A percentile compares a stretch with the other conserved stretches of the same genome.
These are phyloP conservation scores for Diuraphis noxia DNA, from an alignment of 1,140 invertebrate species.

Conservation along the genomic window DNA sequence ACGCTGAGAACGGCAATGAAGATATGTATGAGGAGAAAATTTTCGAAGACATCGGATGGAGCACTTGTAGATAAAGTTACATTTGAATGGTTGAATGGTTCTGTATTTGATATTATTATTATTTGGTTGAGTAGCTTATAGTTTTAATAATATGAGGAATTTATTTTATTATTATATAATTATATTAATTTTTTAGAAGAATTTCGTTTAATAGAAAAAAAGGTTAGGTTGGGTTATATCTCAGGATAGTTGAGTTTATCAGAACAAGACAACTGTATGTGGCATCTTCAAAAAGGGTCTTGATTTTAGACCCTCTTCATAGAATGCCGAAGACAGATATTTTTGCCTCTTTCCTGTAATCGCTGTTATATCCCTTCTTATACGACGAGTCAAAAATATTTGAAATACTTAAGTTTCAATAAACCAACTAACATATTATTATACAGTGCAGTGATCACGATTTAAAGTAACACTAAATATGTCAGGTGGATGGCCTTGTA, in stretches of 20 bases:
- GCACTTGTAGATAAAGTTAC: background rate
- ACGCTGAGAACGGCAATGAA: too few species aligned
- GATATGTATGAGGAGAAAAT: too few species aligned
- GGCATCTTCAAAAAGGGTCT: conserved; percentile 17
- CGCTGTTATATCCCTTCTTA: background rate
- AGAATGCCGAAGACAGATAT: conserved; percentile 33
- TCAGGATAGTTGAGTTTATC: background rate
- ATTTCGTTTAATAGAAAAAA: background rate
- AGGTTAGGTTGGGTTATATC: background rate
- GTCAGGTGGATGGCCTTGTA: too few species aligned
- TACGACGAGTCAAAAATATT: background rate
- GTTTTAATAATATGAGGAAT: background rate
- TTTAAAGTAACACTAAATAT: too few species aligned
- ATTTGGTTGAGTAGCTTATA: background rate
- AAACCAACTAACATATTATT: conserved; percentile 3
- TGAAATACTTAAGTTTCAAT: conserved; percentile 8
- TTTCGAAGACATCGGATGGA: background rate
- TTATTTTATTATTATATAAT: background rate
- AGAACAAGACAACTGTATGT: conserved; percentile 6
- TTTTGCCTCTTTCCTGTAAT: background rate
- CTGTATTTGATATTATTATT: background rate
- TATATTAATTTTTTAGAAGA: background rate
- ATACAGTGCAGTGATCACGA: background rate
- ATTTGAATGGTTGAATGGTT: too few species aligned
- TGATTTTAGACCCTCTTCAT: background rate